Conservation (phyloP, 2,888 invertebrate genomes). For the Nemoura dubitans region DNA sequence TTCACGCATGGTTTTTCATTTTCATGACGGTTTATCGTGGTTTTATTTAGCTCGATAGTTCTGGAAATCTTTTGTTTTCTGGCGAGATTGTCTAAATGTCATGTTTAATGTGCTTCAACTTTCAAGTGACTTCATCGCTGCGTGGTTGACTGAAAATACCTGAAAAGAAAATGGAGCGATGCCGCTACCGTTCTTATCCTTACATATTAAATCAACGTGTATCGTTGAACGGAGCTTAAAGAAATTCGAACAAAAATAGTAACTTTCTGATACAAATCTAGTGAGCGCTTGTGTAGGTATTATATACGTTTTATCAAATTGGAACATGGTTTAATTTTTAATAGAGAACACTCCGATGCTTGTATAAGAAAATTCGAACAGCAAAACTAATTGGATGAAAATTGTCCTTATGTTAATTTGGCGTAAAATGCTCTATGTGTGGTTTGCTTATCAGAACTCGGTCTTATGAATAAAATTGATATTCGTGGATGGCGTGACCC, state of each 20-base stretch:
- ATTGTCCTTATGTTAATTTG: background rate
- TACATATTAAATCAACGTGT: too few relatives aligned
- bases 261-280: background rate
- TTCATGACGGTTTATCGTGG: background rate
- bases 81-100: background rate
- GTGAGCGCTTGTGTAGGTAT: too few relatives aligned
- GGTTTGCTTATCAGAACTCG: background rate
- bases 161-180: background rate
- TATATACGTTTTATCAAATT: background rate
- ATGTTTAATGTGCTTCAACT: background rate
- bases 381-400: background rate
- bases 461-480: conserved; percentile 3
- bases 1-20: background rate
- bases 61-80: background rate
- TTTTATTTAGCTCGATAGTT: background rate
- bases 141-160: background rate
- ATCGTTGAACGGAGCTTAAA: background rate
- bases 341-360: background rate
- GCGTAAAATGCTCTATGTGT: background rate
- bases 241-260: background rate
- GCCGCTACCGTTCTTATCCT: background rate
- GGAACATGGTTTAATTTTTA: background rate
- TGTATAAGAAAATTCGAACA: background rate
- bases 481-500: background rate
- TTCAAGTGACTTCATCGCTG: background rate